Evolutionary conservation across 2,888 invertebrate genomes (phyloP), one percentile per base, ranked within the genome.

Genomic region (Hirtodrosophila histrioides): DNA sequence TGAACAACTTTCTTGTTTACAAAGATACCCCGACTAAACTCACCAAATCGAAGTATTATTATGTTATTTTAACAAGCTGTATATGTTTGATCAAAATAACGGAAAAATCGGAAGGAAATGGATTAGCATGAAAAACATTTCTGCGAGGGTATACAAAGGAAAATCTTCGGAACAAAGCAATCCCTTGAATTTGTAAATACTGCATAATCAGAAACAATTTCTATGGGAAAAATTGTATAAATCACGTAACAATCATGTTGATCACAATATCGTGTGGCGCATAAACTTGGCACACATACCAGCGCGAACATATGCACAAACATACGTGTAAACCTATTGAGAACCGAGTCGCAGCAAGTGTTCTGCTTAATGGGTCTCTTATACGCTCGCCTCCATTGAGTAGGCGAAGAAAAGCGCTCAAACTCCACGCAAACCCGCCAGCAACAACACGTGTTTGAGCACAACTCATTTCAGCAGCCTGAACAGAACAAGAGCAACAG

Each of bases 391-490:
- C 56, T 31, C 35, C 39, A 24, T 17, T 17, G 17, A 17, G 17
- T 17, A 17, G 17, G 17, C 4, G 27, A 27, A 51, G n/a, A 29
- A 57, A 75, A 63, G 7, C 56, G 36, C 72, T 75, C 76, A 73
- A 70, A 29, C 39, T 48, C 24, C 37, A 41, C n/a, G 29, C 40
- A 43, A n/a, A n/a, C n/a, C n/a, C 17, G 37, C 29, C 31, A 54
- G 56, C 69, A 84, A 76, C 56, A 71, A 69, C 80, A 84, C 66
- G 61, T 77, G 63, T 69, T 75, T 75, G 80, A 83, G 68, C 48
- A 44, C 10, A 64, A 65, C 67, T 78, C 66, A 62, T 27, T 69
- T 63, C 31, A 50, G 17, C 55, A 60, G 62, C 72, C 72, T 69
- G 75, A 54, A 49, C 54, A 75, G 71, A 75, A 72, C 64, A 64